These are phyloP conservation scores for Meghimatium bilineatum DNA, from an alignment of 2,888 invertebrate genomes.

Conservation along the genomic window DNA sequence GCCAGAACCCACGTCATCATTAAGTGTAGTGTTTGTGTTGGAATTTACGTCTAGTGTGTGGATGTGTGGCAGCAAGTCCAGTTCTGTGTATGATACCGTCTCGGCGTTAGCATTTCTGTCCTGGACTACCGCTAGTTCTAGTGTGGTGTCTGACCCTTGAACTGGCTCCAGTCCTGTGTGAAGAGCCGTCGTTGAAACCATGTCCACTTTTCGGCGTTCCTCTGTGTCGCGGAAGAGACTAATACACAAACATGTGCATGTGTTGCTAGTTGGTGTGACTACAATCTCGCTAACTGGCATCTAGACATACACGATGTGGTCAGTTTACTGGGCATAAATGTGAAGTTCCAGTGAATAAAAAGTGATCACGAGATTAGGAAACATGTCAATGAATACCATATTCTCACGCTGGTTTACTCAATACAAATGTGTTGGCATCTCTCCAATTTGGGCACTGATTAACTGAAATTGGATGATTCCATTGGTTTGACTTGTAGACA, in stretches of 20 bases:
- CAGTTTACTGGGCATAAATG: neutral
- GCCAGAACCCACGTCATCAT: neutral
- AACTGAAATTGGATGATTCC: too few species aligned
- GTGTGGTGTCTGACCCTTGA: neutral
- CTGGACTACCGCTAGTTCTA: neutral
- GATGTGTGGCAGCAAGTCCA: neutral
- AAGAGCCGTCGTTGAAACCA: conserved; percentile 8
- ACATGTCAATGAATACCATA: neutral
- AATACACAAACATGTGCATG: conserved; percentile 39
- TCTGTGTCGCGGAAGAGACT: conserved; percentile 32
- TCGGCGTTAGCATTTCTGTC: conserved; percentile 23
- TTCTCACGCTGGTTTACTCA: neutral
- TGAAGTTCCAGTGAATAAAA: neutral
- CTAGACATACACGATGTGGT: neutral
- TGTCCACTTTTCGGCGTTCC: neutral
- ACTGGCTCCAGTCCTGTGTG: conserved; percentile 6
- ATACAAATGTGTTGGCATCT: too few species aligned
- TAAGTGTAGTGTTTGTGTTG: neutral
- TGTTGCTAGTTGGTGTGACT: conserved; percentile 34
- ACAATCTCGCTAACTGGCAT: conserved; percentile 31
- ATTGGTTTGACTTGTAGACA: too few species aligned
- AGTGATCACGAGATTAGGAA: neutral
- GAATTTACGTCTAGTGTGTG: conserved; percentile 5
- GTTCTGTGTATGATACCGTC: neutral
- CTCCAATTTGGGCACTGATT: too few species aligned